Evolutionary conservation across 2,888 invertebrate genomes (phyloP), one percentile per base, ranked within the genome.

Genomic region (Drosophila basisetae): DNA sequence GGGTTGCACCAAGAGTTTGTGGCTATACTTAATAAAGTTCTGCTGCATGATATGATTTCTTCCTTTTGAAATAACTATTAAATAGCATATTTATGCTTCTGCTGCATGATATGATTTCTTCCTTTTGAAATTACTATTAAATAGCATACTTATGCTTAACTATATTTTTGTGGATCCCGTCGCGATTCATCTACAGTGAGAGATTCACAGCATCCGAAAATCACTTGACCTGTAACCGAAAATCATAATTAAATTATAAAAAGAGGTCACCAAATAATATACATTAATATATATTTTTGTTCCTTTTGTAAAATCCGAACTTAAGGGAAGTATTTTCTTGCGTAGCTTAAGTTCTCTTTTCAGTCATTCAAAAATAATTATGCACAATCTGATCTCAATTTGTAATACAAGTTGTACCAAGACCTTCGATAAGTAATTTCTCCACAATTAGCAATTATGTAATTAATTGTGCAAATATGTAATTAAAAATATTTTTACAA

Each of bases 1-100:
- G 89, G 83, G 88, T 30, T 33, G 63, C n/a, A 35, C 13, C 7
- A 58, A 37, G 13, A 41, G 37, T 60, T 30, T 9, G 25, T 9
- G 22, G 11, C 13, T 22, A 22, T 1, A 43, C 43, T 22, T 13
- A 13, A 22, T 11, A 1, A 22, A 43, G 13, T 22, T 43, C 7
- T 3, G 13, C 22, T 43, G 6, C 22, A 22, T 43, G 22, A n/a
- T n/a, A n/a, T n/a, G n/a, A n/a, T n/a, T n/a, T 41, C n/a, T n/a
- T 2, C 11, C n/a, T 2, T 11, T 22, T 22, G 22, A 22, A 11
- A 22, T 43, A 0, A 16, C 1, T 16, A 7, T 22, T 47, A 22
- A 47, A 47, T 16, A 4, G 13, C 13, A 4, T 7, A 7, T 13
- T 13, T n/a, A n/a, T n/a, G n/a, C n/a, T 22, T 43, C 7, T 3